A percentile compares a stretch with the other conserved stretches of the same genome.
Conservation (phyloP, 2,888 invertebrate genomes). For the Dascillus cervinus region DNA sequence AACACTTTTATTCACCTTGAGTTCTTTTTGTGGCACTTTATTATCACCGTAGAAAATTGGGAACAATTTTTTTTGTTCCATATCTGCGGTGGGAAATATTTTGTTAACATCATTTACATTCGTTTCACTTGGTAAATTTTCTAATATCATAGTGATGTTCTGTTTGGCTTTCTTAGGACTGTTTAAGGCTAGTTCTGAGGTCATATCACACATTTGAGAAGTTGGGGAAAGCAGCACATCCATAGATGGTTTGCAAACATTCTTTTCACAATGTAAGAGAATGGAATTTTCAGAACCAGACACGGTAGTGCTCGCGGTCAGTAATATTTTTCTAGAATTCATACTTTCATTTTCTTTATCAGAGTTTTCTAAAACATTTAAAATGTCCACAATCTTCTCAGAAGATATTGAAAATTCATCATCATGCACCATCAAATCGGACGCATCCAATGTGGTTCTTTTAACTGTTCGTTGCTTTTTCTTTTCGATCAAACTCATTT, state of each 20-base stretch:
- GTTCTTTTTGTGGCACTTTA: conserved; percentile 12
- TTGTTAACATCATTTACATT: conserved; percentile 16
- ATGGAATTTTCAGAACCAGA: conserved; percentile 27
- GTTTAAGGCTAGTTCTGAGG: conserved; percentile 42
- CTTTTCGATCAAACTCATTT: conserved; percentile 24
- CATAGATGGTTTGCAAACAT: conserved; percentile 6
- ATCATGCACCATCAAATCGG: conserved; percentile 28
- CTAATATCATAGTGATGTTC: conserved; percentile 29
- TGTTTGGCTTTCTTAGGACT: conserved; percentile 41
- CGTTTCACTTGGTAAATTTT: conserved; percentile 15
- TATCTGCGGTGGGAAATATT: conserved; percentile 15
- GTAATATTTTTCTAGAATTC: conserved; percentile 22
- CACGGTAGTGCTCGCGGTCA: conserved; percentile 25
- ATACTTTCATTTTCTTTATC: conserved; percentile 38
- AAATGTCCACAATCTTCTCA: conserved; percentile 20
- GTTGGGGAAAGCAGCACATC: conserved; percentile 40
- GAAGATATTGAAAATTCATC: conserved; percentile 26
- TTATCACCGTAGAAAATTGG: conserved; percentile 40
- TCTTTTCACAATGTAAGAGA: conserved; percentile 19
- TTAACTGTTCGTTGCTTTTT: conserved; percentile 10
- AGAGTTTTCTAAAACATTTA: conserved; percentile 34
- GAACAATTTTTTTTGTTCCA: conserved; percentile 35
- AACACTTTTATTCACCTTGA: conserved; percentile 8
- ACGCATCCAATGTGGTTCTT: conserved; percentile 29
- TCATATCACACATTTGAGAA: conserved; percentile 46